phyloP scores from a whole-genome alignment of 2,113 vertebrate species.

The Leptocoma aspasia region DNA sequence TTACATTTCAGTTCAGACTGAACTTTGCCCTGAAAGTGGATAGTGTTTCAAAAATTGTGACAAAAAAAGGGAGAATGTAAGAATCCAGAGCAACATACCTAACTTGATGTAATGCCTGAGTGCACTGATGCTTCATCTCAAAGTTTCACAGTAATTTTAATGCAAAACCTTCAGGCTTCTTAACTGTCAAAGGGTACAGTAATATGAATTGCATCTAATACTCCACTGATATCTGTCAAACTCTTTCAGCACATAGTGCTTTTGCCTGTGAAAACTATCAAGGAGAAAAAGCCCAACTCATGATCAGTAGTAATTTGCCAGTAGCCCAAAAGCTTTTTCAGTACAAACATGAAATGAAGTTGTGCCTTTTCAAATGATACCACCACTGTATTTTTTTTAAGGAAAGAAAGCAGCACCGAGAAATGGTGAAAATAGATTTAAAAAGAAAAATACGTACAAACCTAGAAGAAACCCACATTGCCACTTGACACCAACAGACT shows the following conservation, averaged over 20 bases:
- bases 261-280: background rate
- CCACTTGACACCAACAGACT: background rate
- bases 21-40: background rate
- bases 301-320: background rate
- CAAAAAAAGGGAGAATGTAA: background rate
- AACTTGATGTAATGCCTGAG: background rate
- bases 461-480: background rate
- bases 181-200: background rate
- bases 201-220: background rate
- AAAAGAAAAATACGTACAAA: background rate
- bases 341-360: background rate
- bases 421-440: background rate
- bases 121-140: background rate
- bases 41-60: background rate
- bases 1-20: background rate
- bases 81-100: background rate
- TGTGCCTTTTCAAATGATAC: background rate
- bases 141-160: background rate
- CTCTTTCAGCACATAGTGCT: background rate
- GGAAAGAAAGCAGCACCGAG: background rate
- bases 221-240: background rate
- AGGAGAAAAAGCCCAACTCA: background rate
- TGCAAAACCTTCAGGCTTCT: background rate
- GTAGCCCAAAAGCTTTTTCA: background rate
- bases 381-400: background rate